Percentiles rank a stretch among this genome's conserved stretches.
Evolutionary conservation across 2,113 vertebrate genomes (phyloP).

Genomic region (Delphinapterus leucas): DNA sequence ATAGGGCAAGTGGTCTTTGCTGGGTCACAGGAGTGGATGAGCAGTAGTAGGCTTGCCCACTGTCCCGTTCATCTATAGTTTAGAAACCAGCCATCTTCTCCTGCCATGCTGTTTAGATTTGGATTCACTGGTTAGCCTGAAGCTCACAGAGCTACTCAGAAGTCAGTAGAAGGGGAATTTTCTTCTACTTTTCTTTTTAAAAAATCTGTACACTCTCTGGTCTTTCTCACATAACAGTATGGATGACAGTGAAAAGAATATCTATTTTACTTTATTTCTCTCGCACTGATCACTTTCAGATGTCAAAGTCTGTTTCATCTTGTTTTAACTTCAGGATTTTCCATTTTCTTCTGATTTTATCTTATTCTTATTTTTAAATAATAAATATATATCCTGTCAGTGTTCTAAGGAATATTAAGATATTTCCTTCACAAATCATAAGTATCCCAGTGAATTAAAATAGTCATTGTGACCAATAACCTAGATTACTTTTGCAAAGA

Average conservation of each 20-base stretch:
- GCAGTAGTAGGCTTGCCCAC: not conserved
- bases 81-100: not conserved
- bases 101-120: not conserved
- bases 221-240: not conserved
- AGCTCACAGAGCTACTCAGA: not conserved
- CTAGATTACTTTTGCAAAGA: not conserved
- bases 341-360: not conserved
- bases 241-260: not conserved
- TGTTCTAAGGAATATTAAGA: not conserved
- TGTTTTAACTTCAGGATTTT: not conserved
- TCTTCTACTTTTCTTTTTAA: not conserved
- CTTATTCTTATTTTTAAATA: not conserved
- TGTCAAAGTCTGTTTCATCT: not conserved
- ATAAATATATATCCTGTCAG: not conserved
- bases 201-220: not conserved
- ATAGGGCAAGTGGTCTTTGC: not conserved
- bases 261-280: constrained; percentile 6
- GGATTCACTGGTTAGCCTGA: not conserved
- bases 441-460: not conserved
- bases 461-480: not conserved
- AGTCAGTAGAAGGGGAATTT: not conserved
- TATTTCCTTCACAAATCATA: not conserved
- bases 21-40: not conserved
- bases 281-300: not conserved
- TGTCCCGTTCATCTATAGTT: not conserved